Evolutionary conservation across 35 echinoderm and acorn worm genomes (phyloP).

Genomic region (Ophiothrix spiculata): DNA sequence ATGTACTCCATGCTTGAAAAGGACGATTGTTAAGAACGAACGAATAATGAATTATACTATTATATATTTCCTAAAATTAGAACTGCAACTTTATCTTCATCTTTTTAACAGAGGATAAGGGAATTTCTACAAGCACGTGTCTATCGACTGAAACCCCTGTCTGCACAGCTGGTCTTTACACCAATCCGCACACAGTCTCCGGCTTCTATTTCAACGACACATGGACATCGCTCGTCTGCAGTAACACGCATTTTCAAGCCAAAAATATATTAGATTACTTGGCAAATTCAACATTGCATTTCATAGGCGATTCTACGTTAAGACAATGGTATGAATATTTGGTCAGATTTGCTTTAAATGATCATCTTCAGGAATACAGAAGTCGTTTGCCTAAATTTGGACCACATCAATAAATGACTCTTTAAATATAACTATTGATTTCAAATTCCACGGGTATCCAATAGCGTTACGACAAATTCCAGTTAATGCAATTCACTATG

Average conservation of each 20-base stretch:
- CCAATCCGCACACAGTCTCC: too few species aligned
- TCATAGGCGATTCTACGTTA: constrained; percentile 55
- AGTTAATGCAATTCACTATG: constrained; percentile 38
- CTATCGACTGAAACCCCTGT: not conserved
- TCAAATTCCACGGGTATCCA: constrained; percentile 52
- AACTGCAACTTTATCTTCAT: too few species aligned
- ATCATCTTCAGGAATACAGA: not conserved
- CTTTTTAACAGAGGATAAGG: too few species aligned
- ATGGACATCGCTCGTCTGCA: constrained; percentile 39
- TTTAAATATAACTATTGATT: constrained; percentile 36
- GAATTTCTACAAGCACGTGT: too few species aligned
- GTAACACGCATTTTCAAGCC: not conserved
- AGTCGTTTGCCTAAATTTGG: constrained; percentile 19
- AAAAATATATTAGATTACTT: constrained; percentile 9
- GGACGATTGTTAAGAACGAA: too few species aligned
- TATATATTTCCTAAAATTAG: too few species aligned
- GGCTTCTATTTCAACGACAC: constrained; percentile 44
- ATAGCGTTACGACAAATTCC: constrained; percentile 39
- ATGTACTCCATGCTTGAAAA: too few species aligned
- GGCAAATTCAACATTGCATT: constrained; percentile 39
- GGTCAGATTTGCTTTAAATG: not conserved
- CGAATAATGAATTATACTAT: too few species aligned
- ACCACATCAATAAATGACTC: constrained; percentile 19
- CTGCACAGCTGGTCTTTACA: constrained; percentile 10
- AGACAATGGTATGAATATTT: constrained; percentile 54